Evolutionary conservation across 2,113 vertebrate species (phyloP).

Genomic region (Danio rerio): DNA sequence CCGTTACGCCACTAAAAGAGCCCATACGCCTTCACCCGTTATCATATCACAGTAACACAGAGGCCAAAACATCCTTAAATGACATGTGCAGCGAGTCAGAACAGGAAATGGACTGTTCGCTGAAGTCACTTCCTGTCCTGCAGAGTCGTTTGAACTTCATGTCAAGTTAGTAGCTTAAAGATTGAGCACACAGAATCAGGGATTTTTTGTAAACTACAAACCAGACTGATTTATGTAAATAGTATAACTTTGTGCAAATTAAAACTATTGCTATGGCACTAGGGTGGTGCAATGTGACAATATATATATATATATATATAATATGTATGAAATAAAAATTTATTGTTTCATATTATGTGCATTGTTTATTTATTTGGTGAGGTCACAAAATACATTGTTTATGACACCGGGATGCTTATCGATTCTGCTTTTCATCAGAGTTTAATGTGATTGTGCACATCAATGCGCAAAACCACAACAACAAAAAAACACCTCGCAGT

Average conservation of each 20-base stretch:
- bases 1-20: conserved; percentile 27
- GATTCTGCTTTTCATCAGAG: too few relatives aligned
- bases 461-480: too few relatives aligned
- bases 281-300: too few relatives aligned
- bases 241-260: not conserved
- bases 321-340: too few relatives aligned
- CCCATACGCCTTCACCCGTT: conserved; percentile 25
- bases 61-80: conserved; percentile 20
- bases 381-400: too few relatives aligned
- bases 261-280: not conserved
- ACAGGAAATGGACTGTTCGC: not conserved
- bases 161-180: not conserved
- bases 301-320: too few relatives aligned
- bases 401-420: too few relatives aligned
- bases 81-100: not conserved
- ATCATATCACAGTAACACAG: not conserved
- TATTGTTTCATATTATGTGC: too few relatives aligned
- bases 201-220: not conserved
- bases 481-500: too few relatives aligned
- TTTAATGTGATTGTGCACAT: too few relatives aligned
- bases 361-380: too few relatives aligned
- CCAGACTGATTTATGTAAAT: not conserved
- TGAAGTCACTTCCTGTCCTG: conserved; percentile 17
- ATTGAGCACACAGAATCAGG: not conserved
- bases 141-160: conserved; percentile 15